A percentile compares a stretch with the other conserved stretches of the same genome.
phyloP scores from a whole-genome alignment of 2,797 vertebrate genomes.

The Psittacula echo region DNA sequence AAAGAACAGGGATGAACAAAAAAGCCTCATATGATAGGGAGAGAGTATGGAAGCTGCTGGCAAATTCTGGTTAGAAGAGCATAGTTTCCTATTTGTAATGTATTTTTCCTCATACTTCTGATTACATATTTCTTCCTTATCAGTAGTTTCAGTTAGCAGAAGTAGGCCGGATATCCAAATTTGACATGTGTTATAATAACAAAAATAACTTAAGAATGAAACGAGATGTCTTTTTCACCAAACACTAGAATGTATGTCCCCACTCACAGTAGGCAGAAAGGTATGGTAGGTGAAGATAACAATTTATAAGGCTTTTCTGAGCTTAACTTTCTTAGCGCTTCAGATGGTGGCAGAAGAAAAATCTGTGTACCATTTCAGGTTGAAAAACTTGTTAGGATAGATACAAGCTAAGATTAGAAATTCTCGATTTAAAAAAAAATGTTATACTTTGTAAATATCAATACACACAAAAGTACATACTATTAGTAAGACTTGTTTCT shows the following conservation, averaged over 20 bases:
- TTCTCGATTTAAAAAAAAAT: not conserved
- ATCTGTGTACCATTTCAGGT: not conserved
- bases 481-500: not conserved
- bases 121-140: not conserved
- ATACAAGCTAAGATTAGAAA: not conserved
- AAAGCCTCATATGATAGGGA: not conserved
- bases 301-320: not conserved
- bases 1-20: not conserved
- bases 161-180: not conserved
- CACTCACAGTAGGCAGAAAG: not conserved
- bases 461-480: not conserved
- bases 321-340: not conserved
- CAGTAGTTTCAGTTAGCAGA: not conserved
- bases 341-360: not conserved
- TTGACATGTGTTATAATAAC: not conserved
- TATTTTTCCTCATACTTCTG: not conserved
- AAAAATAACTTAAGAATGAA: conserved; percentile 16
- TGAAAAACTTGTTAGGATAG: not conserved
- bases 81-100: not conserved
- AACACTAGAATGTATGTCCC: not conserved
- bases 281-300: not conserved
- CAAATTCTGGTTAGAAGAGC: not conserved
- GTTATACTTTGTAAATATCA: not conserved
- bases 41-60: not conserved
- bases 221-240: not conserved